Evolutionary conservation across 2,888 invertebrate species (phyloP).

Genomic region (Lasioglossum pauxillum): DNA sequence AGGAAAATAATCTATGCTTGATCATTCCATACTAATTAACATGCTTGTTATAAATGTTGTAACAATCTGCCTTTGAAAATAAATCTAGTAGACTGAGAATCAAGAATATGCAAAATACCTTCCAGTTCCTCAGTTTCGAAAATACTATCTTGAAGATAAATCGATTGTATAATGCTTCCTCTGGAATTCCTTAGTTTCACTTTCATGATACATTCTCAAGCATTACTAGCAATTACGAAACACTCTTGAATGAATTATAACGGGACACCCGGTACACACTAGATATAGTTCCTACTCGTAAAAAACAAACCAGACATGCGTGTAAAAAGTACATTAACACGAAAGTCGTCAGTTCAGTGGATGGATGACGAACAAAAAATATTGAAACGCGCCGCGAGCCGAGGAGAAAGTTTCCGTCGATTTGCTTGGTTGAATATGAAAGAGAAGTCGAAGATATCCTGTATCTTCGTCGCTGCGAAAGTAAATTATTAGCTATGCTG

Average conservation of each 20-base stretch:
- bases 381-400: slow-evolving; percentile 22
- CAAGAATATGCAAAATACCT: neutral
- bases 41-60: neutral
- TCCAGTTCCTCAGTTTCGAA: neutral
- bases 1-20: neutral
- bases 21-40: neutral
- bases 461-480: neutral
- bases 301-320: neutral
- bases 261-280: neutral
- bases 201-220: neutral
- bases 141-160: neutral
- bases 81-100: neutral
- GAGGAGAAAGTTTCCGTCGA: slow-evolving; percentile 63
- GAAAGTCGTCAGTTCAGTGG: slow-evolving; percentile 42
- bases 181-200: neutral
- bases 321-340: slow-evolving; percentile 34
- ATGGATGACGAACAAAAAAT: slow-evolving; percentile 48
- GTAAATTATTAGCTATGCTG: neutral
- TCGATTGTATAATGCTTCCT: neutral
- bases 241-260: slow-evolving; percentile 5
- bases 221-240: neutral
- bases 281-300: neutral
- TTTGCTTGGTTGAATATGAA: slow-evolving; percentile 39
- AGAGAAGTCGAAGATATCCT: slow-evolving; percentile 48
- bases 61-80: neutral